Conservation (phyloP, 2,113 vertebrate genomes). For the Hippoglossus stenolepis region DNA sequence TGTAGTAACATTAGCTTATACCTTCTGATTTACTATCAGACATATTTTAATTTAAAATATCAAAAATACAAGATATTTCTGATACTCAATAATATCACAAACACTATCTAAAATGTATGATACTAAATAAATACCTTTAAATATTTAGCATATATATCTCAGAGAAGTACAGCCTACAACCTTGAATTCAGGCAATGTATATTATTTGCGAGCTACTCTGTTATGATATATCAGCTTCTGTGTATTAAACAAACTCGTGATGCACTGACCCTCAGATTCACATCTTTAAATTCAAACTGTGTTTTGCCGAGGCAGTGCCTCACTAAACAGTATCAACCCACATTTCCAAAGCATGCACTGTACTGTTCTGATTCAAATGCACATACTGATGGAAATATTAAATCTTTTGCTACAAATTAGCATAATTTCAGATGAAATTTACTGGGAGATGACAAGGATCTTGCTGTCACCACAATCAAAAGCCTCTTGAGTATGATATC, state of each 20-base stretch:
- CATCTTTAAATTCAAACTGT: background rate
- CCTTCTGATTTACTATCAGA: too few relatives aligned
- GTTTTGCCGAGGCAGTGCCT: background rate
- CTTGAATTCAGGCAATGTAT: background rate
- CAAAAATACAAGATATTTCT: too few relatives aligned
- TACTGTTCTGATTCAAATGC: background rate
- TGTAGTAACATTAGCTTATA: background rate
- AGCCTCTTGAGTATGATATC: background rate
- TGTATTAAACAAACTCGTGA: background rate
- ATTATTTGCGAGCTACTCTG: background rate
- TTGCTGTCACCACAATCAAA: background rate
- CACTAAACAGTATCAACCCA: background rate
- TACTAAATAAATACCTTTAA: too few relatives aligned
- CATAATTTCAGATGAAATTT: background rate
- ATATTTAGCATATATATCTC: background rate
- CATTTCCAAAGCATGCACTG: background rate
- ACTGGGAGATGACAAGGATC: conserved; percentile 4
- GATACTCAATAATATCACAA: too few relatives aligned
- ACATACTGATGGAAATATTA: conserved; percentile 1
- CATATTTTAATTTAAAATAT: too few relatives aligned
- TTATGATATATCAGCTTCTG: background rate
- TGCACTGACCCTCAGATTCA: background rate
- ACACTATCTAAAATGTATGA: too few relatives aligned
- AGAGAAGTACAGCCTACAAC: background rate
- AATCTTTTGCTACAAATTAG: background rate